phyloP scores from a whole-genome alignment of 2,888 invertebrate genomes.

The Drosophila nigricruria region DNA sequence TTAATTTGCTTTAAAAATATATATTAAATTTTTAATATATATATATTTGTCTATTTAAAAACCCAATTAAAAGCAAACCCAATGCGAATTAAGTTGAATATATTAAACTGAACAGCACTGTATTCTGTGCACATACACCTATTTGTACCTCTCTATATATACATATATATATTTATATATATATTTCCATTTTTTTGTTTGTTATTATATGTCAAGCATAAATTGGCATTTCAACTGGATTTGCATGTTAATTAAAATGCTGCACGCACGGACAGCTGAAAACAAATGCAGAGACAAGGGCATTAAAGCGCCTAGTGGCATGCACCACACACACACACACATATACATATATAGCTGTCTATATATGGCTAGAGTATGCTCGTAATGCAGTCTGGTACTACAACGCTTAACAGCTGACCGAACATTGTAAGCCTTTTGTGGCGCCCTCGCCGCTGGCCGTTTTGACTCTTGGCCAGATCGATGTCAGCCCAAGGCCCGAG shows the following conservation, averaged over 20 bases:
- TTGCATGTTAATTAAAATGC: conserved; percentile 80
- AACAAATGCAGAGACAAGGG: conserved; percentile 71
- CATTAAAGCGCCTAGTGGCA: conserved; percentile 57
- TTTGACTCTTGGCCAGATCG: conserved; percentile 59
- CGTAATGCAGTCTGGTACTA: conserved; percentile 53
- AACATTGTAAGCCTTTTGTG: conserved; percentile 62
- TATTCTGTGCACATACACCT: conserved; percentile 17
- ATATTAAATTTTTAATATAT: background rate
- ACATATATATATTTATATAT: conserved; percentile 1
- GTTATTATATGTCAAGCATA: conserved; percentile 79
- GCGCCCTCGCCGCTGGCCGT: conserved; percentile 18
- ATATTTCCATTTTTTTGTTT: conserved; percentile 13
- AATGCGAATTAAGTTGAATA: conserved; percentile 23
- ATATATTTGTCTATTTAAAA: conserved; percentile 19
- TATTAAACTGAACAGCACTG: conserved; percentile 43
- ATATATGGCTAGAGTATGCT: conserved; percentile 8
- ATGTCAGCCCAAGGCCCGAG: conserved; percentile 63
- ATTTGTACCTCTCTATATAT: conserved; percentile 8
- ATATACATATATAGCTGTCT: background rate
- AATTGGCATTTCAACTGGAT: conserved; percentile 81
- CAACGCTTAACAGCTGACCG: conserved; percentile 65
- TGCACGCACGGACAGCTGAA: conserved; percentile 76
- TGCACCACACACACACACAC: background rate
- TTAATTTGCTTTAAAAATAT: conserved; percentile 1
- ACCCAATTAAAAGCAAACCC: conserved; percentile 34